Evolutionary conservation across 2,113 vertebrate species (phyloP).

Genomic region (Syngnathoides biaculeatus): DNA sequence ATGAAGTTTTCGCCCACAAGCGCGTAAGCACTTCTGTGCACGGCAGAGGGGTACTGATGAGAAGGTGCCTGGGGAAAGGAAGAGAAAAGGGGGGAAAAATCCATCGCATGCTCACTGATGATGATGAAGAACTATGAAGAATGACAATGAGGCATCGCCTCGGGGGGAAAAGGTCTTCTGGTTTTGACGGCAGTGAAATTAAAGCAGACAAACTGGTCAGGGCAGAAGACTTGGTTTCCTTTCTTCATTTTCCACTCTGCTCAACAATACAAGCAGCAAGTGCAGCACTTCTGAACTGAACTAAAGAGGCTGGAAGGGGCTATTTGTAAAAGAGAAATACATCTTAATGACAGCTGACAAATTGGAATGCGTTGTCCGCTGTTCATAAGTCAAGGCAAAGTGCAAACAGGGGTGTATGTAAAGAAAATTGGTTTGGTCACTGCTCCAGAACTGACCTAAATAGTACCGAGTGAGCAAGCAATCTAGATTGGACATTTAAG

Average conservation of each 20-base stretch:
- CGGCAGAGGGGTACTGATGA: constrained; percentile 30
- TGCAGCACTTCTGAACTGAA: constrained; percentile 25
- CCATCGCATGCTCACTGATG: constrained; percentile 27
- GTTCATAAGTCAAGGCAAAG: constrained; percentile 68
- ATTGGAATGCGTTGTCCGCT: constrained; percentile 53
- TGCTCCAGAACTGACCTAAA: constrained; percentile 69
- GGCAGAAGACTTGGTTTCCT: constrained; percentile 25
- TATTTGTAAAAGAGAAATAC: constrained; percentile 62
- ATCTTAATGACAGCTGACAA: constrained; percentile 71
- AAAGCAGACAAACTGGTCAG: constrained; percentile 36
- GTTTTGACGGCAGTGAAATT: constrained; percentile 33
- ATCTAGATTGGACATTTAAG: constrained; percentile 55
- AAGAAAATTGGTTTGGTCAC: constrained; percentile 70
- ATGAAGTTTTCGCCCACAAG: constrained; percentile 62
- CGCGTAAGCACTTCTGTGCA: constrained; percentile 53
- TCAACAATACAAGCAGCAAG: constrained; percentile 26
- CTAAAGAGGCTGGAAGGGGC: constrained; percentile 21
- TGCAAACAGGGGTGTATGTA: constrained; percentile 63
- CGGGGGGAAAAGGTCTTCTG: constrained; percentile 37
- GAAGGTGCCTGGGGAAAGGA: constrained; percentile 2
- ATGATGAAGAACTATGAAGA: constrained; percentile 61
- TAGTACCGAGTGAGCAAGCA: constrained; percentile 63
- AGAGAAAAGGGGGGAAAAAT: background rate
- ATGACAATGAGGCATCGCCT: constrained; percentile 47
- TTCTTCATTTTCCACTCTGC: constrained; percentile 17